Percentiles rank a stretch among this genome's conserved stretches.
phyloP scores from a whole-genome alignment of 2,113 vertebrate species.

The Hyperopisus bebe region DNA sequence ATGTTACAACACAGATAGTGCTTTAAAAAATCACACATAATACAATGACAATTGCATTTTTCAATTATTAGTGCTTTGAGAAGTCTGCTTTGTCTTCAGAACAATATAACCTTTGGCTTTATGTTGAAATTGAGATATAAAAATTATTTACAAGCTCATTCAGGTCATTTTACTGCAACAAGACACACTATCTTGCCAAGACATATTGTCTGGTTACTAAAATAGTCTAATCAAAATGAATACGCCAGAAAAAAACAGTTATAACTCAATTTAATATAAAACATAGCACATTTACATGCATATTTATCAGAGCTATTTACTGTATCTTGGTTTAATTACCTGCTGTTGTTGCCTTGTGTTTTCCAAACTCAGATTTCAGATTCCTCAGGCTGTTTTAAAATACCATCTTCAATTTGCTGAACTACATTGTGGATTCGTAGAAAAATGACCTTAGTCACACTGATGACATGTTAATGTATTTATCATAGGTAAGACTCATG shows the following conservation, averaged over 20 bases:
- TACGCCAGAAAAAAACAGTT: not conserved
- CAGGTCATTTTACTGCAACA: not conserved
- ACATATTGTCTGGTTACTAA: not conserved
- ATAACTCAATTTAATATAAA: not conserved
- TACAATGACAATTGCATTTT: not conserved
- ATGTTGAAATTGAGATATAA: not conserved
- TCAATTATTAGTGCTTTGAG: not conserved
- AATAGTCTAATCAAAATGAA: not conserved
- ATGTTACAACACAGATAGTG: not conserved
- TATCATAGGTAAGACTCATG: not conserved
- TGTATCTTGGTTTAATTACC: not conserved
- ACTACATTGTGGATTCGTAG: not conserved
- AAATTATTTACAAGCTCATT: not conserved
- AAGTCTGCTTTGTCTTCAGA: not conserved
- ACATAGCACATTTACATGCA: not conserved
- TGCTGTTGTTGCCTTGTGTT: not conserved
- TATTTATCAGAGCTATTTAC: not conserved
- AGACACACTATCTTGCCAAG: not conserved
- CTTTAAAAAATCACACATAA: not conserved
- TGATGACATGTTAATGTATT: not conserved
- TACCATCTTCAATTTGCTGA: not conserved
- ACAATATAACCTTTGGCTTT: not conserved
- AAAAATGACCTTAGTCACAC: not conserved
- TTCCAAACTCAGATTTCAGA: not conserved
- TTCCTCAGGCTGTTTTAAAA: not conserved